Percentiles rank a stretch among this genome's conserved stretches.
These are phyloP conservation scores for Pandemis heparana DNA, from an alignment of 2,888 invertebrate species.

Conservation along the genomic window DNA sequence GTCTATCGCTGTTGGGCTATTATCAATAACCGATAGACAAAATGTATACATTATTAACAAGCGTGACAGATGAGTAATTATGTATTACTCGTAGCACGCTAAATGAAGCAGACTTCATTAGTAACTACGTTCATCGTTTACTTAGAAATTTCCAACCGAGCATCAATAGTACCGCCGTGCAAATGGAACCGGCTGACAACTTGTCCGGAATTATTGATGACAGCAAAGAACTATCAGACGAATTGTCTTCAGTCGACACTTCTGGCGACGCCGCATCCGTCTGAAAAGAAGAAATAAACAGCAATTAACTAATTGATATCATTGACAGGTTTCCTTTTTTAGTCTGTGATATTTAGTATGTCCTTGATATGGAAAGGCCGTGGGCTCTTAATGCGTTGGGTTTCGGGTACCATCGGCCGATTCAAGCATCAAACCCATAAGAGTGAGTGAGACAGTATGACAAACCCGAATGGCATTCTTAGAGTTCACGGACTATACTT, in stretches of 20 bases:
- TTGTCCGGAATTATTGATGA: conserved; percentile 85
- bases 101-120: conserved; percentile 32
- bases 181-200: conserved; percentile 81
- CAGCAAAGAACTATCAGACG: conserved; percentile 78
- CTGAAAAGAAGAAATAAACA: conserved; percentile 61
- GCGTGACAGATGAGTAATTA: conserved; percentile 46
- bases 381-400: too few species aligned
- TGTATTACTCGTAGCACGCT: conserved; percentile 47
- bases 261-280: conserved; percentile 65
- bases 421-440: too few species aligned
- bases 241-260: conserved; percentile 45
- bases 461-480: too few species aligned
- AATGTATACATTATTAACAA: conserved; percentile 42
- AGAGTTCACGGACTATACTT: too few species aligned
- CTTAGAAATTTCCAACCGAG: conserved; percentile 87
- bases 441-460: too few species aligned
- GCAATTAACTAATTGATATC: background rate
- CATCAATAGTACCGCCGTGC: conserved; percentile 87
- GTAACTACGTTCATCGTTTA: conserved; percentile 78
- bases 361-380: too few species aligned
- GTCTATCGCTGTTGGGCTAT: conserved; percentile 38
- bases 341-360: too few species aligned
- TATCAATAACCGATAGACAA: conserved; percentile 41
- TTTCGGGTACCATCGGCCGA: too few species aligned
- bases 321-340: too few species aligned